Evolutionary conservation across 2,113 vertebrate genomes (phyloP).

Genomic region (Trichomycterus rosablanca): DNA sequence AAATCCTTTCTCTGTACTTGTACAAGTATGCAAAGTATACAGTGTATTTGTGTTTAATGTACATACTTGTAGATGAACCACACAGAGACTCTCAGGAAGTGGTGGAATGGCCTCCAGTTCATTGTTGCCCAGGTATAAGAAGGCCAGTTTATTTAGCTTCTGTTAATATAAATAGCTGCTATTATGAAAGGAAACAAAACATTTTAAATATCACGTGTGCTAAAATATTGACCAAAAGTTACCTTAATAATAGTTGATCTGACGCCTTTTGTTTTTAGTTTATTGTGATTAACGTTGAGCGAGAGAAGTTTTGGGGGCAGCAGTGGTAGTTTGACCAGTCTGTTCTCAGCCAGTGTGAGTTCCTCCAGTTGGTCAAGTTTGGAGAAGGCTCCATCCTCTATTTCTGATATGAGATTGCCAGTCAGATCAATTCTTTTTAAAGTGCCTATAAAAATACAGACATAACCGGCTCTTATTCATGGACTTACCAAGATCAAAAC

Average conservation of each 20-base stretch:
- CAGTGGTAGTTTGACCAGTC: conserved; percentile 77
- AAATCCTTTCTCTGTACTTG: no score
- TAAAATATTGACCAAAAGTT: conserved; percentile 23
- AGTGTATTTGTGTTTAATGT: no score
- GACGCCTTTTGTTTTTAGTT: conserved; percentile 82
- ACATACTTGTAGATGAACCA: conserved; percentile 86
- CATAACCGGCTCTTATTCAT: no score
- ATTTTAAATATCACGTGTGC: neutral
- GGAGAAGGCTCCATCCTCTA: conserved; percentile 86
- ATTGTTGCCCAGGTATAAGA: conserved; percentile 85
- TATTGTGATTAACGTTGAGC: conserved; percentile 82
- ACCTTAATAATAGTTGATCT: conserved; percentile 87
- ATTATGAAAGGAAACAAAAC: neutral
- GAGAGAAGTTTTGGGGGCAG: conserved; percentile 75
- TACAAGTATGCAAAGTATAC: no score
- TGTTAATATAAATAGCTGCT: conserved; percentile 46
- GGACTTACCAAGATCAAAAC: no score
- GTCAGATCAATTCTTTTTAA: conserved; percentile 85
- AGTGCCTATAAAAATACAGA: conserved; percentile 65
- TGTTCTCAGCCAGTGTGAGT: conserved; percentile 83
- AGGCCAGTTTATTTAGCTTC: conserved; percentile 79
- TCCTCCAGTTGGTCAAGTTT: conserved; percentile 81
- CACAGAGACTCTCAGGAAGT: conserved; percentile 82
- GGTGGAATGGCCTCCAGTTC: conserved; percentile 82
- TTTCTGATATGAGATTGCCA: conserved; percentile 82